These are phyloP conservation scores for Bos taurus DNA, from an alignment of 2,113 vertebrate genomes.

Conservation along the genomic window DNA sequence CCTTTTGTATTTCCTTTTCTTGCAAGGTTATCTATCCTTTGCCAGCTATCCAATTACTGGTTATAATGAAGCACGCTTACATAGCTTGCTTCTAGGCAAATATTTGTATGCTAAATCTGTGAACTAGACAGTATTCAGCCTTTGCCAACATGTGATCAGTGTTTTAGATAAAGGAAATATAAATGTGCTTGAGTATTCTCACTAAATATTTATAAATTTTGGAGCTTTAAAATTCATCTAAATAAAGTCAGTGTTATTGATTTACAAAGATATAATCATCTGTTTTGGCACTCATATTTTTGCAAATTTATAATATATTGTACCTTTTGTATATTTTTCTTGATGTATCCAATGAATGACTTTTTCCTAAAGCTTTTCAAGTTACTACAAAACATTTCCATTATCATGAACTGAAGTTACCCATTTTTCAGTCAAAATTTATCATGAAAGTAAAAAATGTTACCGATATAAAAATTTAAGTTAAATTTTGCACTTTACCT, in stretches of 20 bases:
- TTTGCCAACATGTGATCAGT: neutral
- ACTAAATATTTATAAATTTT: constrained; percentile 17
- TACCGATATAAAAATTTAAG: neutral
- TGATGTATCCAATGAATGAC: neutral
- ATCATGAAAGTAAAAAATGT: neutral
- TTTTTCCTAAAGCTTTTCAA: neutral
- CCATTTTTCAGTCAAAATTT: neutral
- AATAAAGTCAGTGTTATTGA: neutral
- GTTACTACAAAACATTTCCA: neutral
- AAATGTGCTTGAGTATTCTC: constrained; percentile 15
- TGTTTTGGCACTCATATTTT: neutral
- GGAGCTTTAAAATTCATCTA: constrained; percentile 1
- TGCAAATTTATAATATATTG: neutral
- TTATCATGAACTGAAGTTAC: neutral
- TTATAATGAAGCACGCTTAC: neutral
- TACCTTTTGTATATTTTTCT: neutral
- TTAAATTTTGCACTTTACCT: neutral
- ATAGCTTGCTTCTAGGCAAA: neutral
- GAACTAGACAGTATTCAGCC: neutral
- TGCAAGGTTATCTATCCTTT: neutral
- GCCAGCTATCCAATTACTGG: neutral
- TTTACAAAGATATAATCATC: neutral
- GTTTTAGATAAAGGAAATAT: constrained; percentile 7
- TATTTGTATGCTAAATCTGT: constrained; percentile 10
- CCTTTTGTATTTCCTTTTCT: neutral